Percentiles rank a stretch among this genome's conserved stretches.
phyloP scores from a whole-genome alignment of 2,797 vertebrate genomes.

The Rhabdomys pumilio region DNA sequence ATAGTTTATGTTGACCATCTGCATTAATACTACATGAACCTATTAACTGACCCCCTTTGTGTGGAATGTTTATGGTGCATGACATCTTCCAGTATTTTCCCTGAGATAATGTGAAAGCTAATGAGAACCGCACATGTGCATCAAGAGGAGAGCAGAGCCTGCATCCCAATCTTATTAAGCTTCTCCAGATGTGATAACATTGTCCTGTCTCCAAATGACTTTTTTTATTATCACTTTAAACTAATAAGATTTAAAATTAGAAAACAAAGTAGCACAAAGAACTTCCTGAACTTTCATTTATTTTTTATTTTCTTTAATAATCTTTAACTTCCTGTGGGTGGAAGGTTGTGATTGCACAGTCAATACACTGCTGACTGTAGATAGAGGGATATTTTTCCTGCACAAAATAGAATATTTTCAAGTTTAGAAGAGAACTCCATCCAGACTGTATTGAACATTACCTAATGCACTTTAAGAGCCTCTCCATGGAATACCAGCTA shows the following conservation, averaged over 20 bases:
- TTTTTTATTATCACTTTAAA: conserved; percentile 81
- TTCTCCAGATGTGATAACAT: conserved; percentile 86
- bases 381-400: conserved; percentile 44
- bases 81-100: conserved; percentile 82
- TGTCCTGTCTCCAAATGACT: conserved; percentile 81
- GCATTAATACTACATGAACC: conserved; percentile 75
- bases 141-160: conserved; percentile 74
- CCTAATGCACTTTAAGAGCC: conserved; percentile 59
- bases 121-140: conserved; percentile 80
- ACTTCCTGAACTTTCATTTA: conserved; percentile 76
- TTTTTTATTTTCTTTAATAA: conserved; percentile 82
- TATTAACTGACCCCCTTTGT: conserved; percentile 82
- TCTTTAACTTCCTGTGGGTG: conserved; percentile 73
- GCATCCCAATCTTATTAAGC: conserved; percentile 82
- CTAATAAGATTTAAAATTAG: conserved; percentile 83
- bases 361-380: conserved; percentile 65
- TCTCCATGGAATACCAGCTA: conserved; percentile 50
- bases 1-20: conserved; percentile 82
- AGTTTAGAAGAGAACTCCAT: conserved; percentile 58
- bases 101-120: conserved; percentile 80
- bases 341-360: conserved; percentile 55
- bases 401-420: conserved; percentile 66
- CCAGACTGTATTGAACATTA: conserved; percentile 45
- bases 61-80: conserved; percentile 76
- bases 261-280: conserved; percentile 82